These are phyloP conservation scores for Hetaerina titia DNA, from an alignment of 2,888 invertebrate species.

Conservation along the genomic window DNA sequence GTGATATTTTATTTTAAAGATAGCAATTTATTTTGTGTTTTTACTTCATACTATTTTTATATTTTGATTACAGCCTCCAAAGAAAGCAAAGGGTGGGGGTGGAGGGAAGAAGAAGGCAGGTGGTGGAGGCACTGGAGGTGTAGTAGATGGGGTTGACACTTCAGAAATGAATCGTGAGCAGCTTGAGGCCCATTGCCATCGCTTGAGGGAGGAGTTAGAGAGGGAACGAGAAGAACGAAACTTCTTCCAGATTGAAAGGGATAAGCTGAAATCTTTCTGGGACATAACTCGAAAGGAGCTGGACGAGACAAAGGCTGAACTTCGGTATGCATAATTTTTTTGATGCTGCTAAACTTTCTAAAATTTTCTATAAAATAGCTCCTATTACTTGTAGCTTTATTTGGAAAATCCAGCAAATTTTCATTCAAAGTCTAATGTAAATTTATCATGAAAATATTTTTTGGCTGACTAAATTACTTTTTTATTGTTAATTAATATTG, in stretches of 20 bases:
- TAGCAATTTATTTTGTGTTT: no score
- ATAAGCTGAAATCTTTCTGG: slow-evolving; percentile 97
- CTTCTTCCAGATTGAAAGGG: slow-evolving; percentile 96
- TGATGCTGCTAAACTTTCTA: no score
- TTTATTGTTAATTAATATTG: no score
- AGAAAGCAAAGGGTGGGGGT: slow-evolving; percentile 70
- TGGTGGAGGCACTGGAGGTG: slow-evolving; percentile 76
- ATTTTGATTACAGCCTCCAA: slow-evolving; percentile 69
- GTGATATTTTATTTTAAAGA: no score
- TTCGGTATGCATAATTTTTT: slow-evolving; percentile 77
- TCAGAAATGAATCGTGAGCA: slow-evolving; percentile 95
- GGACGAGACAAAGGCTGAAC: slow-evolving; percentile 88
- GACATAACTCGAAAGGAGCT: slow-evolving; percentile 94
- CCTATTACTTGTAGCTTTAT: no score
- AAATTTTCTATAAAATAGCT: no score
- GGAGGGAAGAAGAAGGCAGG: slow-evolving; percentile 74
- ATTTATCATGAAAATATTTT: no score
- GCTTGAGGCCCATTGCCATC: slow-evolving; percentile 91
- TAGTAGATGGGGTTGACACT: slow-evolving; percentile 93
- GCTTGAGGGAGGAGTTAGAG: slow-evolving; percentile 94
- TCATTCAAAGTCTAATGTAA: no score
- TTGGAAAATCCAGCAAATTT: no score
- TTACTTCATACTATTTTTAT: neutral
- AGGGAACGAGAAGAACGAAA: slow-evolving; percentile 96
- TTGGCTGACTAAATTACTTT: no score